Evolutionary conservation across 2,113 vertebrate species (phyloP), one percentile per base, ranked within the genome.

Genomic region (Cyprinodon variegatus): DNA sequence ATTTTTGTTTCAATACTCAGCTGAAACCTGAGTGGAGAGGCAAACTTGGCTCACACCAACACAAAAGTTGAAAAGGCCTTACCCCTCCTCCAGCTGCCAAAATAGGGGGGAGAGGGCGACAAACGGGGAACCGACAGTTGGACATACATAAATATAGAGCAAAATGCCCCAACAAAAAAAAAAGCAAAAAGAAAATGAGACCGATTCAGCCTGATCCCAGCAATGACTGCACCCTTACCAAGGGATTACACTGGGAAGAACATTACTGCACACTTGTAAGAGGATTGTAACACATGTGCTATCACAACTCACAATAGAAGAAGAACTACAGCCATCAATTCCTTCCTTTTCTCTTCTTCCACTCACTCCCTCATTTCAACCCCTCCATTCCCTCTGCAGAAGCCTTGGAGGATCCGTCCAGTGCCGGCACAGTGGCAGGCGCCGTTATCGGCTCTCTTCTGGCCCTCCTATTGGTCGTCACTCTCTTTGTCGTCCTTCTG

Each of bases 371-470:
- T 86, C 78, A 85, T 88, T 88, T 83, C 87, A 82, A 83, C 83
- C 81, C 86, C 92, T 77, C 53, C 86, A 81, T 76, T 87, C 93
- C 93, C 89, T 93, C 93, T 95, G 93, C 96, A 97, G 94, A 96
- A 91, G 90, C 93, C 93, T 80, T 85, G 85, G 93, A 90, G 89
- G 94, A 92, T 77, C 88, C 91, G 20, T 90, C 93, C 90, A 93
- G 93, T 3, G 82, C 86, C 4, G 95, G 96, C 60, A 90, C 95
- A 1, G 88, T 96, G 91, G 96, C 94, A 5, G 95, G 95, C 76
- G 95, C 94, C 70, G 94, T 95, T 14, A 94, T 96, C 63, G 95
- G 95, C 83, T 95, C 95, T 76, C 90, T 95, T 11, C 90, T 97
- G 85, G 95, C 95, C 61, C 86, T 97, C 68, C 89, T 96, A 2